These are phyloP conservation scores for Xiphorhynchus elegans DNA, from an alignment of 2,113 vertebrate species.

Conservation along the genomic window DNA sequence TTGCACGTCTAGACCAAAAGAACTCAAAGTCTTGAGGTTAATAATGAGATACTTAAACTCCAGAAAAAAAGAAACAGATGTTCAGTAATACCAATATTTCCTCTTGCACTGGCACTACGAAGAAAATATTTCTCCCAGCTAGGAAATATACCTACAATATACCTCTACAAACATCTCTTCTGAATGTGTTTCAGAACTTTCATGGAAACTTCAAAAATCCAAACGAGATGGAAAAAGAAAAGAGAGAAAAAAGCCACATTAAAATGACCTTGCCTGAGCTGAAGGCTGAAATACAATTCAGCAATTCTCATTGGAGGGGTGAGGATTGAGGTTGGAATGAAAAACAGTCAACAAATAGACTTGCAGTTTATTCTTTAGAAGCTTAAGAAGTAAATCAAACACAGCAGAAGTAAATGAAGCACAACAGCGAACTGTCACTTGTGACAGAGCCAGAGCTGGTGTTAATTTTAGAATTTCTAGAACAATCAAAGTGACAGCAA, in stretches of 20 bases:
- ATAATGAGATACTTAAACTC: not conserved
- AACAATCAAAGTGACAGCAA: not conserved
- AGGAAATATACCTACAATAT: not conserved
- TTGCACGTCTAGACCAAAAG: not conserved
- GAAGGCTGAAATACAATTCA: not conserved
- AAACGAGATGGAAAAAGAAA: not conserved
- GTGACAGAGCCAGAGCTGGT: not conserved
- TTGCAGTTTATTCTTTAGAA: not conserved
- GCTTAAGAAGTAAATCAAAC: not conserved
- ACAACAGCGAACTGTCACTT: not conserved
- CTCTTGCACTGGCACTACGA: not conserved
- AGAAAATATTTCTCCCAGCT: not conserved
- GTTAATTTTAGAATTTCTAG: not conserved
- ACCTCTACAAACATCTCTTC: not conserved
- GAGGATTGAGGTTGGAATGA: accelerated
- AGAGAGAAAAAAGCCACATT: not conserved
- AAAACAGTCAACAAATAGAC: not conserved
- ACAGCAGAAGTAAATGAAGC: not conserved
- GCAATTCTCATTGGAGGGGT: not conserved
- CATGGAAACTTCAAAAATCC: not conserved
- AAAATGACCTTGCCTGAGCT: not conserved
- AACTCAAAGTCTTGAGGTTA: not conserved
- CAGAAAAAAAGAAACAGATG: not conserved
- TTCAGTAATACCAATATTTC: not conserved
- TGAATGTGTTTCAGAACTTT: not conserved